Evolutionary conservation across 23 tunicate species (phyloP), one percentile per base, ranked within the genome.

Genomic region (Diplosoma virens): DNA sequence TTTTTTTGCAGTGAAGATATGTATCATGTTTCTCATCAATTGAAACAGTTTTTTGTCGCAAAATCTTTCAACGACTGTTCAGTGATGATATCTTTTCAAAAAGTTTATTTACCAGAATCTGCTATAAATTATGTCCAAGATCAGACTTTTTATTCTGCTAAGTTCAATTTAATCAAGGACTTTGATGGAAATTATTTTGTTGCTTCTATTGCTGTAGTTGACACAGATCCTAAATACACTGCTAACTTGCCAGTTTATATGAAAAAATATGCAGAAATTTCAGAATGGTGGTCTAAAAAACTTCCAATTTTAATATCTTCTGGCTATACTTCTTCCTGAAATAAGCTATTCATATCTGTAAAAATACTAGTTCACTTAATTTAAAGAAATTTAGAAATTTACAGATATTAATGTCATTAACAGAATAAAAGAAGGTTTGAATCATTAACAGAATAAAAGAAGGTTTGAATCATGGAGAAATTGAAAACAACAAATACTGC

Each of bases 41-140:
- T 89, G 25, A 74, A 79, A 30, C 80, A 73, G 34, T 89, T 83
- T 63, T 63, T 83, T 20, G 77, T 89, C 31, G 61, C 96, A 1
- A 83, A 87, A 27, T 85, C 91, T 23, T 89, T 89, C 64, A 59
- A 55, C 35, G 96, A 89, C 35, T 89, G 96, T 65, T 89, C 96
- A 3, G 50, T 89, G 20, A 89, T 89, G 85, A 36, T 89, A 0
- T 66, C 89, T 28, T 50, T 89, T 36, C 84, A 73, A 29, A 53
- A 35, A 26, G n/a, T n/a, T n/a, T n/a, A n/a, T n/a, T n/a, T n/a
- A n/a, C n/a, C n/a, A n/a, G n/a, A n/a, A n/a, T n/a, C n/a, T n/a
- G n/a, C n/a, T n/a, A 52, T 80, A 1, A 2, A 7, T 21, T 16
- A 35, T 6, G n/a, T 47, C 4, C 20, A 50, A 3, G 30, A 7